These are phyloP conservation scores for Actinia tenebrosa DNA, from an alignment of 64 coral and sea anemone genomes.

Conservation along the genomic window DNA sequence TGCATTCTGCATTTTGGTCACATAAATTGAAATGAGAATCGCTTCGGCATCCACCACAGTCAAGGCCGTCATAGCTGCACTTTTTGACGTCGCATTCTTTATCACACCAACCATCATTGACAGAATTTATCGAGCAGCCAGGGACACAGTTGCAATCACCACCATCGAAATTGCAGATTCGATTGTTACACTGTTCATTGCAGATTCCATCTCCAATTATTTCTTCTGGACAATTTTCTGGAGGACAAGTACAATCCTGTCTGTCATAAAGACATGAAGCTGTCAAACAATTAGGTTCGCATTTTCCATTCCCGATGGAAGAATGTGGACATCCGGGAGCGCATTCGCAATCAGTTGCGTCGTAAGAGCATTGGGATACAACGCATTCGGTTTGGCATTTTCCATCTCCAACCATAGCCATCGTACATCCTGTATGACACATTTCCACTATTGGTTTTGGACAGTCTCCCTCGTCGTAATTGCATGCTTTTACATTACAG, in stretches of 20 bases:
- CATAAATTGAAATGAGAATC: no score
- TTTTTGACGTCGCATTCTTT: no score
- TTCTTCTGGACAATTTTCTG: conserved; percentile 18
- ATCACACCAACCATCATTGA: no score
- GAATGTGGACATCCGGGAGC: conserved; percentile 53
- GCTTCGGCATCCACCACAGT: no score
- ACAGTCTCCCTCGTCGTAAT: conserved; percentile 60
- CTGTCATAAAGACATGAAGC: conserved; percentile 51
- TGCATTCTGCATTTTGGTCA: no score
- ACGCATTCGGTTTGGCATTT: conserved; percentile 52
- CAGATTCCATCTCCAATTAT: conserved; percentile 61
- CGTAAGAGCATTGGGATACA: conserved; percentile 65
- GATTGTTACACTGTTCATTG: conserved; percentile 46
- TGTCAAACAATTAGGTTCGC: conserved; percentile 43
- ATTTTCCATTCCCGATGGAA: conserved; percentile 49
- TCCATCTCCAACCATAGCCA: conserved; percentile 64
- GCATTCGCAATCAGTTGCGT: conserved; percentile 61
- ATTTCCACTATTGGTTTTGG: conserved; percentile 35
- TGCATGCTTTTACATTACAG: conserved; percentile 54
- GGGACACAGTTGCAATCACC: no score
- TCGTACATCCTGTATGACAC: conserved; percentile 35
- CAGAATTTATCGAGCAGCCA: no score
- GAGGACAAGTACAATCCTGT: not conserved
- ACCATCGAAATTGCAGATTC: conserved; percentile 35
- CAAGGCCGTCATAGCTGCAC: no score